A percentile compares a stretch with the other conserved stretches of the same genome.
Conservation (phyloP, 2,113 vertebrate species). For the Nothocercus julius region DNA sequence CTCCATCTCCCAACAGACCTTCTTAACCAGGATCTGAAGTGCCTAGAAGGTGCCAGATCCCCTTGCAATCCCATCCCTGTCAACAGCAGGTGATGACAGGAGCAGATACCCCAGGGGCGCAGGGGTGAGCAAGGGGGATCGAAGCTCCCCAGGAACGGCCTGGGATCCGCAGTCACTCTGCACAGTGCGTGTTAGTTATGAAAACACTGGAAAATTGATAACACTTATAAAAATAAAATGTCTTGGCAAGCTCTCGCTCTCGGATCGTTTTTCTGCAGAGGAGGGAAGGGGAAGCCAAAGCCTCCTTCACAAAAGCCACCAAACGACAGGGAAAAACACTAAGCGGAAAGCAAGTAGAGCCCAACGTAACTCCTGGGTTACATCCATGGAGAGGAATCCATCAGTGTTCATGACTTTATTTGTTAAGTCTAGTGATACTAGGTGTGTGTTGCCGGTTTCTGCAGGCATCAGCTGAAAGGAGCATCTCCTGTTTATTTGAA, state of each 20-base stretch:
- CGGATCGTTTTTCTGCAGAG: neutral
- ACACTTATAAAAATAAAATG: slow-evolving; percentile 2
- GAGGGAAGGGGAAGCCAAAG: neutral
- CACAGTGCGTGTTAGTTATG: neutral
- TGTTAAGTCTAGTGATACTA: neutral
- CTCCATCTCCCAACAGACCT: neutral
- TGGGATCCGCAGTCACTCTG: neutral
- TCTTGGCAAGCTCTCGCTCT: neutral
- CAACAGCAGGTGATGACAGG: neutral
- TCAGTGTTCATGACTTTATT: neutral
- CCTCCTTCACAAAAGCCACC: neutral
- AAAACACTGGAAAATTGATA: slow-evolving; percentile 1
- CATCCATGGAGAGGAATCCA: neutral
- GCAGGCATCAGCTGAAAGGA: neutral
- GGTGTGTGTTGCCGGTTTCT: neutral
- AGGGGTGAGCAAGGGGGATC: neutral
- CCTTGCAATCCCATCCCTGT: neutral
- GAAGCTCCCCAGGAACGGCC: neutral
- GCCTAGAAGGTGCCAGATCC: neutral
- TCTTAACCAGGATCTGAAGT: neutral
- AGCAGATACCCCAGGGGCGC: neutral
- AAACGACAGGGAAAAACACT: neutral
- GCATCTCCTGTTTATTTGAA: slow-evolving; percentile 3
- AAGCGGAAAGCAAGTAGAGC: neutral
- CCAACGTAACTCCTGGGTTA: neutral